These are phyloP conservation scores for Tillus elongatus DNA, from an alignment of 2,888 invertebrate genomes.

Conservation along the genomic window DNA sequence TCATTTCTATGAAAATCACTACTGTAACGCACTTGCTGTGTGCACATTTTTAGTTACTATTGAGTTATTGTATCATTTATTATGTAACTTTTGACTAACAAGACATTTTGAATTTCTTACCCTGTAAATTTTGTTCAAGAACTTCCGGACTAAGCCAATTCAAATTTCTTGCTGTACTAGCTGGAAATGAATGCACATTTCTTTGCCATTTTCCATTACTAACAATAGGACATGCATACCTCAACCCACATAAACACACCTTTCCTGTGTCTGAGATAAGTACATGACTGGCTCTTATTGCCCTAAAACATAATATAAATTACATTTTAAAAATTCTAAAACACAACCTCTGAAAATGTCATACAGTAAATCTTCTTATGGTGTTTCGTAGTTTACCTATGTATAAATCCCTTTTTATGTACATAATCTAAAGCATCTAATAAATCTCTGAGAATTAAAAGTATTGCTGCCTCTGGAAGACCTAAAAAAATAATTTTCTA, in stretches of 20 bases:
- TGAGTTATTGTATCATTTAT: too few relatives aligned
- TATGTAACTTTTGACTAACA: too few relatives aligned
- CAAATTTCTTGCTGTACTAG: slow-evolving; percentile 58
- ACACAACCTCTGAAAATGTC: too few relatives aligned
- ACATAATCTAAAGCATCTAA: slow-evolving; percentile 74
- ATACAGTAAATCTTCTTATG: too few relatives aligned
- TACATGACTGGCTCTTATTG: slow-evolving; percentile 76
- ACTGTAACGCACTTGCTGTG: too few relatives aligned
- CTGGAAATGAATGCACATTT: slow-evolving; percentile 67
- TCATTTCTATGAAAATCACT: too few relatives aligned
- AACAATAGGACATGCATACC: slow-evolving; percentile 67
- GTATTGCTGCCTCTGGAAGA: slow-evolving; percentile 72
- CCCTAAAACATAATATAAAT: slow-evolving; percentile 51
- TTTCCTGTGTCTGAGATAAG: slow-evolving; percentile 63
- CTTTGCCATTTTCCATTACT: slow-evolving; percentile 60
- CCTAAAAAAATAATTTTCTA: slow-evolving; percentile 45
- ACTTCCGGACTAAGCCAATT: slow-evolving; percentile 92
- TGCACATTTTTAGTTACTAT: too few relatives aligned
- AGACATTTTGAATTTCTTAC: too few relatives aligned
- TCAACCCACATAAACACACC: slow-evolving; percentile 68
- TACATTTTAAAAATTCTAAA: too few relatives aligned
- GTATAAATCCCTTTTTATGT: slow-evolving; percentile 75
- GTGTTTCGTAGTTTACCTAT: slow-evolving; percentile 56
- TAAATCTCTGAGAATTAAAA: slow-evolving; percentile 69
- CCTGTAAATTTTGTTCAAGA: slow-evolving; percentile 58